Percentiles rank a stretch among this genome's conserved stretches.
Evolutionary conservation across 2,797 vertebrate genomes (phyloP).

Genomic region (Xenops minutus): DNA sequence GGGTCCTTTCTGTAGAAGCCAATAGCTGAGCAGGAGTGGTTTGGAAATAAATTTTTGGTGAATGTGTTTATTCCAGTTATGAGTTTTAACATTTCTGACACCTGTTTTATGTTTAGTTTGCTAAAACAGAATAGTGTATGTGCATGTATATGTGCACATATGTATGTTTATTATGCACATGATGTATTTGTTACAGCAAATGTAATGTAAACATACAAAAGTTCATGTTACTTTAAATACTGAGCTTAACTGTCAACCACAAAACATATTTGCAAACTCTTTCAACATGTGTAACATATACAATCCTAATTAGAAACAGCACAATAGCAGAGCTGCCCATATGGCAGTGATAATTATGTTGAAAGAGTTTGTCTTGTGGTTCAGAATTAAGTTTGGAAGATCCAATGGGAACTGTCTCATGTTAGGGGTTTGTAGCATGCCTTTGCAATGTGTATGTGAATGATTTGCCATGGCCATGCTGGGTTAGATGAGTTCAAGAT

Average conservation of each 20-base stretch:
- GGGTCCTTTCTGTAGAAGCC: neutral
- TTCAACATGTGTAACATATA: slow-evolving; percentile 56
- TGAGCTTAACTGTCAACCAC: slow-evolving; percentile 52
- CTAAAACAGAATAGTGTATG: neutral
- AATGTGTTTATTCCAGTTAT: neutral
- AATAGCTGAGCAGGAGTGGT: neutral
- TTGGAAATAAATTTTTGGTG: neutral
- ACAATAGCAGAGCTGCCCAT: slow-evolving; percentile 34
- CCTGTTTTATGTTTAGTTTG: slow-evolving; percentile 50
- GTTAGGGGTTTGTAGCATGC: neutral
- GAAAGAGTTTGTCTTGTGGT: slow-evolving; percentile 33
- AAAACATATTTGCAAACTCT: slow-evolving; percentile 50
- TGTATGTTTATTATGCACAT: slow-evolving; percentile 31
- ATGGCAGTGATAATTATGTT: slow-evolving; percentile 6
- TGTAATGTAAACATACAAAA: slow-evolving; percentile 29
- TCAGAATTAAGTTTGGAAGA: neutral
- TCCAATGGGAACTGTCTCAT: neutral
- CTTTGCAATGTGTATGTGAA: neutral
- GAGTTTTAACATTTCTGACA: slow-evolving; percentile 10
- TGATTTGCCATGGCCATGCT: neutral
- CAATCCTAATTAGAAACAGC: slow-evolving; percentile 48
- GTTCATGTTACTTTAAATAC: slow-evolving; percentile 48
- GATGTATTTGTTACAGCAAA: slow-evolving; percentile 23
- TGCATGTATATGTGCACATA: neutral
- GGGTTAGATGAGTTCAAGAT: neutral